phyloP scores from a whole-genome alignment of 2,888 invertebrate genomes.

The Lasius platythorax region DNA sequence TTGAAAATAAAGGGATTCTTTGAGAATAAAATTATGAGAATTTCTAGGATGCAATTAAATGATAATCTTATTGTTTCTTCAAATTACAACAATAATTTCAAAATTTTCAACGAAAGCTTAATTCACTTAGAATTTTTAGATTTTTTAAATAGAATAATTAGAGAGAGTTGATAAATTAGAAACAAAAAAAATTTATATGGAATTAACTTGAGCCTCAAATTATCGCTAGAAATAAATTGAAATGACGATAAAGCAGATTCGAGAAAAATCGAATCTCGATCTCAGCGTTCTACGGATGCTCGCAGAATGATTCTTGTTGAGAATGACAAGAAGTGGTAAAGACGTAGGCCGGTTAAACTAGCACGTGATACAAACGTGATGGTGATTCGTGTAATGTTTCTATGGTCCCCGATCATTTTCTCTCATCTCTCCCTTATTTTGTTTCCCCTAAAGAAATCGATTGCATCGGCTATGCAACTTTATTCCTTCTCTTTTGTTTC shows the following conservation, averaged over 20 bases:
- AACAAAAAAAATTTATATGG: not conserved
- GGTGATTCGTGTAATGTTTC: constrained; percentile 60
- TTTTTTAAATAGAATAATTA: not conserved
- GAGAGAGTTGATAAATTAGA: not conserved
- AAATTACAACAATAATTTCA: not conserved
- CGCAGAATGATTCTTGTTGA: not conserved
- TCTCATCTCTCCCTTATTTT: not conserved
- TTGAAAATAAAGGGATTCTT: not conserved
- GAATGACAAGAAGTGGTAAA: constrained; percentile 61
- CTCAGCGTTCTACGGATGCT: not conserved
- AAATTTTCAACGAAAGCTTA: not conserved
- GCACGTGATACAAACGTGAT: constrained; percentile 73
- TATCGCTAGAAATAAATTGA: not conserved
- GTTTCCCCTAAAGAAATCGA: not conserved
- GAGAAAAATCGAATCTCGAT: constrained; percentile 15
- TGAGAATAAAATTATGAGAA: not conserved
- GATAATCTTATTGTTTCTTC: not conserved
- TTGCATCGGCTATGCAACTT: not conserved
- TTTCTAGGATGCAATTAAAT: not conserved
- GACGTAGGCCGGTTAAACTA: constrained; percentile 67
- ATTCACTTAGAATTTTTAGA: not conserved
- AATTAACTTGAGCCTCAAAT: not conserved
- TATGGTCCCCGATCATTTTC: constrained; percentile 13
- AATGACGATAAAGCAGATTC: not conserved
- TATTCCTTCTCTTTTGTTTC: not conserved